These are phyloP conservation scores for Sphaeramia orbicularis DNA, from an alignment of 2,797 vertebrate genomes.

Conservation along the genomic window DNA sequence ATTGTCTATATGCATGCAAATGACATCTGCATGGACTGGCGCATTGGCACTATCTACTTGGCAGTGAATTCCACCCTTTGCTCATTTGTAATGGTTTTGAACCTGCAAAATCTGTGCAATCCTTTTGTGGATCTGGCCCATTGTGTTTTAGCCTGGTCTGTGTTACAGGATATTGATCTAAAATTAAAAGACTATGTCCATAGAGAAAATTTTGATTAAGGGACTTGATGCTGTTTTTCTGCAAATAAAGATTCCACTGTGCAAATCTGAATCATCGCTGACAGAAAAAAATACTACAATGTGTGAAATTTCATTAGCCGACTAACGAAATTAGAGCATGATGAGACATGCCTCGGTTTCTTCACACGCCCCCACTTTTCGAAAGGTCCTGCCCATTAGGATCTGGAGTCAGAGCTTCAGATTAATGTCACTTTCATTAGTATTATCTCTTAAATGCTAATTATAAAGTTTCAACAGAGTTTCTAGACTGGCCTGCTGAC, in stretches of 20 bases:
- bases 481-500: conserved; percentile 21
- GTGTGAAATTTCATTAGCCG: neutral
- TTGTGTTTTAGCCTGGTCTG: too few species aligned
- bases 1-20: too few species aligned
- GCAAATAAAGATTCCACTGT: neutral
- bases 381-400: conserved; percentile 46
- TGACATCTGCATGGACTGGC: too few species aligned
- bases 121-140: too few species aligned
- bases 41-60: too few species aligned
- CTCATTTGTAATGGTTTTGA: too few species aligned
- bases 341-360: conserved; percentile 18
- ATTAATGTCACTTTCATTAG: conserved; percentile 63
- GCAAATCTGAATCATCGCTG: neutral
- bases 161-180: too few species aligned
- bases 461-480: conserved; percentile 38
- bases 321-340: neutral
- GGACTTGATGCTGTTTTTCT: conserved; percentile 8
- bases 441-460: conserved; percentile 31
- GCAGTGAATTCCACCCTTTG: too few species aligned
- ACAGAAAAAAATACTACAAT: neutral
- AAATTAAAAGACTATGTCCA: too few species aligned
- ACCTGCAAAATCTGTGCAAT: too few species aligned
- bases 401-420: conserved; percentile 13
- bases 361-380: conserved; percentile 19
- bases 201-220: too few species aligned